Percentiles rank a stretch among this genome's conserved stretches.
Conservation (phyloP, 2,113 vertebrate species). For the Chascanopsetta lugubris region DNA sequence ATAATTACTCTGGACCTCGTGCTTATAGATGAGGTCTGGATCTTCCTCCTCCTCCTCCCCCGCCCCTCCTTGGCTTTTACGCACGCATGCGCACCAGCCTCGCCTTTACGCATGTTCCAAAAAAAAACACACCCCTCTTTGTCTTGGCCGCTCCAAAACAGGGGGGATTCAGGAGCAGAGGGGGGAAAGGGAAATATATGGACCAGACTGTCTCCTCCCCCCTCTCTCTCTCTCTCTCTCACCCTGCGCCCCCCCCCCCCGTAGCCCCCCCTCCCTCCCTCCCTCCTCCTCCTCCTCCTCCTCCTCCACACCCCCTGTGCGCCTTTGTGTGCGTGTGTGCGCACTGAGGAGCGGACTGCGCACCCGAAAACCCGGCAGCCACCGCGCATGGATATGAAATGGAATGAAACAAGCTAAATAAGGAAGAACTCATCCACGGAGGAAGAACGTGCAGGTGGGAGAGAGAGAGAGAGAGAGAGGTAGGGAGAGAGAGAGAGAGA, state of each 20-base stretch:
- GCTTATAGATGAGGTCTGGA: conserved; percentile 25
- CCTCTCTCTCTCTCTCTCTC: conserved; percentile 55
- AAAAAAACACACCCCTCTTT: conserved; percentile 46
- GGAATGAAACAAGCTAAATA: conserved; percentile 27
- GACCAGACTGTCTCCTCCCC: conserved; percentile 79
- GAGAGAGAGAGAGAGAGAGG: conserved; percentile 38
- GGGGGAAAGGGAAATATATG: conserved; percentile 20
- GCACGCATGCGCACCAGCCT: conserved; percentile 7
- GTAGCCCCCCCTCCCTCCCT: conserved; percentile 75
- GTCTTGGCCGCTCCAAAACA: conserved; percentile 68
- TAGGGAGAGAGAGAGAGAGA: conserved; percentile 34
- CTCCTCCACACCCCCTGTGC: conserved; percentile 9
- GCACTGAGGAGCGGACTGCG: conserved; percentile 49
- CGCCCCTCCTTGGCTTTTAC: too few relatives aligned
- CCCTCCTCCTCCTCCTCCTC: conserved; percentile 52
- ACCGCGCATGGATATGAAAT: too few relatives aligned
- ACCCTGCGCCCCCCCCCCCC: neutral
- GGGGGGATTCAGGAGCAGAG: conserved; percentile 64
- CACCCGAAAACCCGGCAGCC: conserved; percentile 59
- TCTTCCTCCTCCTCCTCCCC: conserved; percentile 38
- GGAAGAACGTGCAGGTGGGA: conserved; percentile 2
- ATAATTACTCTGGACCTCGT: conserved; percentile 28
- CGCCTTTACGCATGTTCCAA: too few relatives aligned
- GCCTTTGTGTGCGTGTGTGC: conserved; percentile 59
- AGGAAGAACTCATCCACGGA: neutral